These are phyloP conservation scores for Drosophila subobscura DNA, from an alignment of 1,140 invertebrate species.

Conservation along the genomic window DNA sequence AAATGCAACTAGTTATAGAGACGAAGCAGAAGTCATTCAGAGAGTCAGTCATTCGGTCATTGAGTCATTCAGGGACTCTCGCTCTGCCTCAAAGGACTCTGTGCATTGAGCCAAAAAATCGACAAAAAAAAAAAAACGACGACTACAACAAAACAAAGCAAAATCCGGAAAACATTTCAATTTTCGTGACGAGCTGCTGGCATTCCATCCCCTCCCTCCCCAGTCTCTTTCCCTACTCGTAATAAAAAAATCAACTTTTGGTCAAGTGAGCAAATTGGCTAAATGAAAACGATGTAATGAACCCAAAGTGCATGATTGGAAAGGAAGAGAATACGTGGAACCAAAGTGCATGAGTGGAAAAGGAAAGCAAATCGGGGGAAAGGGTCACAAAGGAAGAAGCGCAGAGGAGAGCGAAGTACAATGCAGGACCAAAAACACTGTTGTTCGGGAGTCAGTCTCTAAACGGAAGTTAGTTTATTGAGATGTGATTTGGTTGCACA, in stretches of 20 bases:
- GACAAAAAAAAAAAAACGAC: conserved; percentile 22
- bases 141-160: conserved; percentile 28
- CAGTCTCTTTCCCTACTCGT: no score
- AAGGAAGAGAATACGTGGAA: conserved; percentile 22
- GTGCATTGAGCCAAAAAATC: conserved; percentile 25
- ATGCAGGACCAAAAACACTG: conserved; percentile 31
- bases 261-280: conserved; percentile 60
- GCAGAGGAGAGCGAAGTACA: not conserved
- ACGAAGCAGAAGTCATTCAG: conserved; percentile 13
- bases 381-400: not conserved
- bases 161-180: conserved; percentile 58
- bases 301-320: conserved; percentile 36
- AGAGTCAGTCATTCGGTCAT: conserved; percentile 1
- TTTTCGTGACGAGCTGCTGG: conserved; percentile 33
- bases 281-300: conserved; percentile 63
- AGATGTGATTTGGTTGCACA: conserved; percentile 31
- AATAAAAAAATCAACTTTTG: conserved; percentile 48
- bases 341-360: conserved; percentile 12
- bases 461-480: conserved; percentile 14
- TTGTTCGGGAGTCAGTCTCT: not conserved
- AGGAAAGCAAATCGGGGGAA: conserved; percentile 3
- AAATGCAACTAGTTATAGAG: conserved; percentile 59
- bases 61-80: not conserved
- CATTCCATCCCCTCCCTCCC: not conserved
- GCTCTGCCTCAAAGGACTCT: not conserved